Percentiles rank a stretch among this genome's conserved stretches.
phyloP scores from a whole-genome alignment of 37 sponge, comb jelly and placozoan genomes.

The Halichondria panicea region DNA sequence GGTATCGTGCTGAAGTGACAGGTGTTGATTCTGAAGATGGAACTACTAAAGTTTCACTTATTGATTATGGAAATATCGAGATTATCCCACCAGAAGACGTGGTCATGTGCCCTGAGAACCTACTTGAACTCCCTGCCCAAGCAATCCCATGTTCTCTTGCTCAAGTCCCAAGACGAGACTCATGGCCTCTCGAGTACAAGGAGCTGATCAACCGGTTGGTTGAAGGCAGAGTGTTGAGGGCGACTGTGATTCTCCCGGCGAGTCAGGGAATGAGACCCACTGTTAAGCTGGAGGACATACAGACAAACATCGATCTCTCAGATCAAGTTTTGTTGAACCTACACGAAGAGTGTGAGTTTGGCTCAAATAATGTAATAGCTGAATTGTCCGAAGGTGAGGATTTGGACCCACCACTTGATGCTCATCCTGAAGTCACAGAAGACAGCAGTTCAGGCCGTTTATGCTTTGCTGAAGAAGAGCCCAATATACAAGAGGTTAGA shows the following conservation, averaged over 20 bases:
- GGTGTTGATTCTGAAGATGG: slow-evolving; percentile 15
- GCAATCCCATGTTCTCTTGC: slow-evolving; percentile 73
- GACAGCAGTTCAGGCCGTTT: too few species aligned
- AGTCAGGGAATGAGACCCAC: slow-evolving; percentile 56
- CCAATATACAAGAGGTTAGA: neutral
- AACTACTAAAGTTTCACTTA: slow-evolving; percentile 45
- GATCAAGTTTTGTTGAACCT: slow-evolving; percentile 49
- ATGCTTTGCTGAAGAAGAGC: too few species aligned
- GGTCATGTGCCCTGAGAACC: slow-evolving; percentile 61
- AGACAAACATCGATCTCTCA: slow-evolving; percentile 34
- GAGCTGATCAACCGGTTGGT: slow-evolving; percentile 36
- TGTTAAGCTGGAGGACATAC: slow-evolving; percentile 29
- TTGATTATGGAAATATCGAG: slow-evolving; percentile 77
- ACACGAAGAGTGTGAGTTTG: slow-evolving; percentile 65
- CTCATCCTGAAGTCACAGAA: neutral
- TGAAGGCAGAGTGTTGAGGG: slow-evolving; percentile 16
- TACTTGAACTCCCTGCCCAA: slow-evolving; percentile 67
- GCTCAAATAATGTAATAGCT: slow-evolving; percentile 17
- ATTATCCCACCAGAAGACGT: slow-evolving; percentile 19
- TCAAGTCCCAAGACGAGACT: slow-evolving; percentile 64
- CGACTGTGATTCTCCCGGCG: slow-evolving; percentile 54
- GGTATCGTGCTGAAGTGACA: slow-evolving; percentile 73
- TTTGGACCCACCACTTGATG: neutral
- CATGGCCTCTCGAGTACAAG: slow-evolving; percentile 60
- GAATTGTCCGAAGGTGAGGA: slow-evolving; percentile 9